phyloP scores from a whole-genome alignment of 2,888 invertebrate species.

The Dolomedes plantarius region DNA sequence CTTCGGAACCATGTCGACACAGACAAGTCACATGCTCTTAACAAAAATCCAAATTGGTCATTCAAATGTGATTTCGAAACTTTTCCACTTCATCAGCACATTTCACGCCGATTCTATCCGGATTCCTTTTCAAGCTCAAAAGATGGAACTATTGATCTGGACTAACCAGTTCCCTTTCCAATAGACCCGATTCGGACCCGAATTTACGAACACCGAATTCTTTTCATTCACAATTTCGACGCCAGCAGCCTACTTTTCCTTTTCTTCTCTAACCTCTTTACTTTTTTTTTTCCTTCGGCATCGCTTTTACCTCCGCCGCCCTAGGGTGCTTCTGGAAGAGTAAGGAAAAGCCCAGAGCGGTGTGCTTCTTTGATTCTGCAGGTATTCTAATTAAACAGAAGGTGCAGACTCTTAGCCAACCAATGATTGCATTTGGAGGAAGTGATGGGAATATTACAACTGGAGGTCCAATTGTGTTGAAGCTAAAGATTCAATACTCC shows the following conservation, averaged over 20 bases:
- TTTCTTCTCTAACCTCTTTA: background rate
- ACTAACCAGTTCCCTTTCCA: background rate
- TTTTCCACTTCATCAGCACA: background rate
- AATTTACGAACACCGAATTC: background rate
- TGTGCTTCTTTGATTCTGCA: background rate
- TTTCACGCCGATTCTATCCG: background rate
- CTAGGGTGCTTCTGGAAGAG: background rate
- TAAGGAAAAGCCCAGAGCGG: background rate
- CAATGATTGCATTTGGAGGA: too few species aligned
- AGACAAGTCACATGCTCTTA: too few species aligned
- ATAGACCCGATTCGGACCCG: background rate
- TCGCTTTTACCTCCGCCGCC: background rate
- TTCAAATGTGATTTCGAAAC: background rate
- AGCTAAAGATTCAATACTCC: too few species aligned
- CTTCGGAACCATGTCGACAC: too few species aligned
- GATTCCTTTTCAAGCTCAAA: background rate
- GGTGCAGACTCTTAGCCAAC: background rate
- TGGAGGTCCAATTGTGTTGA: too few species aligned
- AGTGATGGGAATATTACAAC: too few species aligned
- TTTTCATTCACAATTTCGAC: background rate
- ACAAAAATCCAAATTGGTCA: background rate
- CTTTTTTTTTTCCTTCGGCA: background rate
- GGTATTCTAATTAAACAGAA: background rate
- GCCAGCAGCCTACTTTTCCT: background rate
- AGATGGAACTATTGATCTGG: background rate